Evolutionary conservation across 2,888 invertebrate genomes (phyloP).

Genomic region (Dugesia japonica): DNA sequence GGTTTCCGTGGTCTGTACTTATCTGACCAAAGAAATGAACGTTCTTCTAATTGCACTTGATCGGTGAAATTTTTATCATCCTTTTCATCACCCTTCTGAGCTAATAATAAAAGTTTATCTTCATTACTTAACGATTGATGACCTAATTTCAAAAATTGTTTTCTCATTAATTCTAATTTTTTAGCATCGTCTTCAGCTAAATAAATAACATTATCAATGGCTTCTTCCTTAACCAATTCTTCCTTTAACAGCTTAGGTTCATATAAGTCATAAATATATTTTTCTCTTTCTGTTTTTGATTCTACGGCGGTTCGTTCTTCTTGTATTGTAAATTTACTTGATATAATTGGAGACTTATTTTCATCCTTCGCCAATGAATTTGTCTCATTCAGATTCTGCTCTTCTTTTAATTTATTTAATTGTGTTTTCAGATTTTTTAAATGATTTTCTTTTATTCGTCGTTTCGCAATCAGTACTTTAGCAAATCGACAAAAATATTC

Average conservation of each 20-base stretch:
- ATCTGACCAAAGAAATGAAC: slow-evolving; percentile 77
- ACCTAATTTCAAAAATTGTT: background rate
- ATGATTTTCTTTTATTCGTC: slow-evolving; percentile 74
- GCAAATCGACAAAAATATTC: slow-evolving; percentile 83
- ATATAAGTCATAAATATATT: slow-evolving; percentile 68
- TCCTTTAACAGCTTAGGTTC: slow-evolving; percentile 60
- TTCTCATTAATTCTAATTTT: background rate
- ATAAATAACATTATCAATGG: slow-evolving; percentile 55
- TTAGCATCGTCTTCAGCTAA: background rate
- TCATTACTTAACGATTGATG: background rate
- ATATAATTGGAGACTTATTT: background rate
- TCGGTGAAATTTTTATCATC: background rate
- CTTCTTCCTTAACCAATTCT: slow-evolving; percentile 59
- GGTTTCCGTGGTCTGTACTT: slow-evolving; percentile 94
- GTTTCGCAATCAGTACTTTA: slow-evolving; percentile 82
- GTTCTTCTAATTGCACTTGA: slow-evolving; percentile 67
- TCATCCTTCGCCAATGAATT: background rate
- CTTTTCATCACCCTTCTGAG: slow-evolving; percentile 21
- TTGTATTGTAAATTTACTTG: background rate
- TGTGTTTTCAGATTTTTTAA: slow-evolving; percentile 72
- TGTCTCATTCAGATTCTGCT: background rate
- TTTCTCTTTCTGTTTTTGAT: slow-evolving; percentile 50
- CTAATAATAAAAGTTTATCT: background rate
- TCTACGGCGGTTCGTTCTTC: slow-evolving; percentile 51
- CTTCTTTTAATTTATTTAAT: slow-evolving; percentile 57